phyloP scores from a whole-genome alignment of 2,888 invertebrate species.

The Nomada hirtipes region DNA sequence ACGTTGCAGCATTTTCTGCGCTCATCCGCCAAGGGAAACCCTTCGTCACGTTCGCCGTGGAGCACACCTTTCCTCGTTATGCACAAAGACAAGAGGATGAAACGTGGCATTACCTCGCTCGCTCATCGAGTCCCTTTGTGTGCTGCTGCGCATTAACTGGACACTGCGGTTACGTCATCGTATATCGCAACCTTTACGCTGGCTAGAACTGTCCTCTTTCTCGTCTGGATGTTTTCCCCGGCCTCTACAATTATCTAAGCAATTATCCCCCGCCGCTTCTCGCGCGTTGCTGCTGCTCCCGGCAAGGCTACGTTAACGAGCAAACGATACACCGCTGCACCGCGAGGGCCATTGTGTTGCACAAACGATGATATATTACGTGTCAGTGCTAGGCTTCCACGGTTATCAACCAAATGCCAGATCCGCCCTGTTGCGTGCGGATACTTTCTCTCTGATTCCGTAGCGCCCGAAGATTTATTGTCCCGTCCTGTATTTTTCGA shows the following conservation, averaged over 20 bases:
- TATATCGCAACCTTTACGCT: background rate
- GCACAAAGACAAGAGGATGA: slow-evolving; percentile 49
- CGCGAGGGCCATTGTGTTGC: slow-evolving; percentile 7
- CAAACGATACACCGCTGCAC: slow-evolving; percentile 10
- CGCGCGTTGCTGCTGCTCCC: slow-evolving; percentile 12
- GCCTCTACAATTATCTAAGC: slow-evolving; percentile 21
- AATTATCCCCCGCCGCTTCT: slow-evolving; percentile 45
- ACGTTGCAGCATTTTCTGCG: slow-evolving; percentile 30
- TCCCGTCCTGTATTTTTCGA: background rate
- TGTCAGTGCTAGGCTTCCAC: background rate
- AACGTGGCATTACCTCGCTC: background rate
- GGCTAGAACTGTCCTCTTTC: slow-evolving; percentile 1
- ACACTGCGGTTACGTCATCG: slow-evolving; percentile 30
- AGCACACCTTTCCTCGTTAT: slow-evolving; percentile 67
- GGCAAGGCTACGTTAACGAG: slow-evolving; percentile 35
- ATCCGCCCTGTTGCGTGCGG: background rate
- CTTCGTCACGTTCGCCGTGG: slow-evolving; percentile 62
- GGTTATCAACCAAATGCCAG: background rate
- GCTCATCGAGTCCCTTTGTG: slow-evolving; percentile 54
- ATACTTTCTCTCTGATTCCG: background rate
- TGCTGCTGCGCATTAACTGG: slow-evolving; percentile 23
- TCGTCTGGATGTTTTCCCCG: background rate
- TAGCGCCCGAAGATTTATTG: background rate
- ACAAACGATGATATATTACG: background rate
- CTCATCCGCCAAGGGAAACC: slow-evolving; percentile 45